Percentiles rank a stretch among this genome's conserved stretches.
Conservation (phyloP, 2,888 invertebrate genomes). For the Carabus problematicus region DNA sequence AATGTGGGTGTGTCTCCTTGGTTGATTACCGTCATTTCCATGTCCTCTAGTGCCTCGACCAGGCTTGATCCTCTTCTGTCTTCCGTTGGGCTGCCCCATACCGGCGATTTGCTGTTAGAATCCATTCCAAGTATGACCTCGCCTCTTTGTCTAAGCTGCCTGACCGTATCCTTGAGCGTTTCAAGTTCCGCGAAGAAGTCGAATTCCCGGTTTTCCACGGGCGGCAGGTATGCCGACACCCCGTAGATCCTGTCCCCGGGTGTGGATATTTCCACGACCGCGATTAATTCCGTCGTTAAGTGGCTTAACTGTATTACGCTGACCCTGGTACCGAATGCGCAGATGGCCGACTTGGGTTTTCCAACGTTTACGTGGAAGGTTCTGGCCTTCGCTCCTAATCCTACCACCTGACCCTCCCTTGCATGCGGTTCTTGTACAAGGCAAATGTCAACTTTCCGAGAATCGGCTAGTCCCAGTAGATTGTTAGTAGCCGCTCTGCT, state of each 20-base stretch:
- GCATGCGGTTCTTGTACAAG: slow-evolving; percentile 23
- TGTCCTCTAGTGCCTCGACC: background rate
- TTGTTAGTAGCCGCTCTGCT: slow-evolving; percentile 11
- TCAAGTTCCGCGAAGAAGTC: slow-evolving; percentile 8
- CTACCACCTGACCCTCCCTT: slow-evolving; percentile 1
- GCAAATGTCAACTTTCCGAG: background rate
- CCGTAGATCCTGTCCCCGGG: background rate
- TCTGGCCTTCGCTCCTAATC: background rate
- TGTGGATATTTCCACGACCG: background rate
- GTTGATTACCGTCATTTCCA: slow-evolving; percentile 9
- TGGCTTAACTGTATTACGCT: slow-evolving; percentile 1
- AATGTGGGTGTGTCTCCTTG: slow-evolving; percentile 11
- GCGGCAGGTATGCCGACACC: slow-evolving; percentile 17
- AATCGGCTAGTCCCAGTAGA: background rate
- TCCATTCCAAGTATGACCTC: slow-evolving; percentile 17
- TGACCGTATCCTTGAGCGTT: background rate
- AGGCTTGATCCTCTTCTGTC: background rate
- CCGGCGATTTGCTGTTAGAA: slow-evolving; percentile 35
- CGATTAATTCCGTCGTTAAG: background rate
- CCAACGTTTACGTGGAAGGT: slow-evolving; percentile 10
- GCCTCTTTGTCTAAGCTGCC: background rate
- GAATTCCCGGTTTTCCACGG: background rate
- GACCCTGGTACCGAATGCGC: background rate
- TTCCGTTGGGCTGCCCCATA: too few relatives aligned
- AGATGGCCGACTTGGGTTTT: slow-evolving; percentile 9